Base-by-base conservation (phyloP, 1,140 invertebrate genomes). In the Monomorium pharaonis region DNA sequence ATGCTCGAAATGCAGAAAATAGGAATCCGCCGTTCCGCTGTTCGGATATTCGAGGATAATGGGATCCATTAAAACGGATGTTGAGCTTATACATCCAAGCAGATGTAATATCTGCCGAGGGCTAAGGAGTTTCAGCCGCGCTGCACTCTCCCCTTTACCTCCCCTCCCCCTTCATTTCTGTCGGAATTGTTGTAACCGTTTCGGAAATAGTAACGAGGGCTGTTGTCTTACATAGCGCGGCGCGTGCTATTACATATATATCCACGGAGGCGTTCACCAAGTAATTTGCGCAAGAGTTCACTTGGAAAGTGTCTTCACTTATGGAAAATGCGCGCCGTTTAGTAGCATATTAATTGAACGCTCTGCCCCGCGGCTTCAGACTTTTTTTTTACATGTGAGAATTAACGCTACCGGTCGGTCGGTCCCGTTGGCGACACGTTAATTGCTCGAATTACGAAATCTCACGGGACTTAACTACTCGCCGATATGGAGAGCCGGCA, bases 381-480 rank as follows among this genome's bases (percentile, higher is more conserved):
- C n/a, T n/a, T 72, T 6, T 51, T 58, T 47, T 83, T 83, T 60
- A 83, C 27, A 51, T 33, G 33, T 44, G 51, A 83, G 37, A 83
- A 58, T 74, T 58, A 47, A 27, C 54, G 21, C 47, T 37, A 16
- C 12, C 62, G 30, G 14, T 69, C 62, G 30, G 14, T 69, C 63
- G 24, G 21, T 74, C 54, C 10, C 37, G 7, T n/a, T 33, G 24
- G 9, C 18, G 51, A 47, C 60, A 83, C n/a, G 51, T 9, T 58
- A 74, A 83, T 74, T 72, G 37, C 24, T 33, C 37, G 51, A 74
- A 60, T 74, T 83, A 74, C 27, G 4, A 60, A 58, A 83, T 74
- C 51, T 44, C 18, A 16, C 30, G 30, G 14, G n/a, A 62, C 44
- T 62, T 27, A 62, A 76, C n/a, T 33, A 4, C n/a, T 78, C 44